Base-by-base conservation (phyloP, 2,113 vertebrate genomes). In the Larimichthys polyactis region DNA sequence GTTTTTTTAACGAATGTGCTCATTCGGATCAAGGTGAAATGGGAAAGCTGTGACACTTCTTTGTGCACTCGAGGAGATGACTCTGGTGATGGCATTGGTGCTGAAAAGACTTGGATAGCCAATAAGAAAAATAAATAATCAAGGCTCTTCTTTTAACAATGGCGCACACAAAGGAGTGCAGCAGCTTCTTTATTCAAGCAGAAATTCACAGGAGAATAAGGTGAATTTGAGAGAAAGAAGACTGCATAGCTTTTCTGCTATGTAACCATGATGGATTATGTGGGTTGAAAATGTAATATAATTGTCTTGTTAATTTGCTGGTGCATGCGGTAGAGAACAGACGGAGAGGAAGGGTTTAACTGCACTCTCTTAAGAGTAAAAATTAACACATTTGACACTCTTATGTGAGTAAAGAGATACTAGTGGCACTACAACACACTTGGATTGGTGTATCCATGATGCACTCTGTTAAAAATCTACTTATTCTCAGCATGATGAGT, bases 71-170 rank as follows among this genome's bases (percentile, higher is more conserved):
- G 16, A 66, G 76, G 65, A 69, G 68, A 70, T 9, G 58, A 71
- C 44, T 71, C 79, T 64, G 62, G 20, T 49, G 57, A 59, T 15
- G 54, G 40, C 48, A n/a, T 49, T 4, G 3, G 52, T 10, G n/a
- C 48, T 36, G 71, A 71, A 29, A 73, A 20, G 19, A 66, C 29
- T 9, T 12, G 19, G 32, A 43, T 58, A 36, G 40, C 36, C 43
- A 32, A 20, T 12, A 36, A 14, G 46, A 65, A 70, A 36, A 14
- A 15, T 22, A 64, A 64, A 58, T 65, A 40, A 63, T 65, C 77
- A 87, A 87, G 75, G 77, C 32, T 85, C 12, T 70, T 77, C 64
- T 86, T 85, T 82, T 67, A 16, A 51, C n/a, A 6, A 2, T 0
- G n/a, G 17, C 4, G 10, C 36, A 40, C 63, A 81, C 71, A 84